phyloP scores from a whole-genome alignment of 2,797 vertebrate species.

The Ptychobarbus kaznakovi region DNA sequence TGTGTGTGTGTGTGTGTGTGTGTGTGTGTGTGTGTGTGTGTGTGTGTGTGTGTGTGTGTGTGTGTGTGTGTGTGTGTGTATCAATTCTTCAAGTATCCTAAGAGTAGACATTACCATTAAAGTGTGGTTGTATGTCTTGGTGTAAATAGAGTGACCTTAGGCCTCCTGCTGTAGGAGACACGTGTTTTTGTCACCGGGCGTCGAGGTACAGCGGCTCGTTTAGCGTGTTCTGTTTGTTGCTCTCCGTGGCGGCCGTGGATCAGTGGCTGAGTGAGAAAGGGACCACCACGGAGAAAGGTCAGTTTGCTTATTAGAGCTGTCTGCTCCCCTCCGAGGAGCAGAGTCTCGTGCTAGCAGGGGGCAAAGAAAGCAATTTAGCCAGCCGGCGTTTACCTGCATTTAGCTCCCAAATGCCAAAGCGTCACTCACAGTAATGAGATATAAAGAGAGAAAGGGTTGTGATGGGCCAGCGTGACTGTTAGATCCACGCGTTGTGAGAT shows the following conservation, averaged over 20 bases:
- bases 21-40: no score
- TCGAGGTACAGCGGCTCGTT: slow-evolving; percentile 27
- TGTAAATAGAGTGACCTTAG: slow-evolving; percentile 49
- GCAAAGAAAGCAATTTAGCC: slow-evolving; percentile 60
- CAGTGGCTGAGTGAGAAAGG: slow-evolving; percentile 25
- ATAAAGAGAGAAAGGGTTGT: slow-evolving; percentile 43
- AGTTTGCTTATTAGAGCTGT: slow-evolving; percentile 60
- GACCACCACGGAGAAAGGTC: slow-evolving; percentile 60
- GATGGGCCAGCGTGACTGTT: slow-evolving; percentile 27
- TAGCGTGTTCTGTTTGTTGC: slow-evolving; percentile 49
- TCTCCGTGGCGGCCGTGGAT: slow-evolving; percentile 30
- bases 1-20: no score
- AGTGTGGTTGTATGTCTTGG: neutral
- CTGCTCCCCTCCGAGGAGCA: slow-evolving; percentile 46
- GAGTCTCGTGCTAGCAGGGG: slow-evolving; percentile 45
- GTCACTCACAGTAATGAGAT: slow-evolving; percentile 54
- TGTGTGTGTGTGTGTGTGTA: neutral
- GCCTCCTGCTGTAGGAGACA: slow-evolving; percentile 41
- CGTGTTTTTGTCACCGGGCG: slow-evolving; percentile 46
- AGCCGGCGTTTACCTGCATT: slow-evolving; percentile 55
- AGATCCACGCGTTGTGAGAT: slow-evolving; percentile 2
- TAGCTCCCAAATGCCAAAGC: slow-evolving; percentile 56
- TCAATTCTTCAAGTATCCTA: slow-evolving; percentile 5
- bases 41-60: no score
- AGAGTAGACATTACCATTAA: neutral